phyloP scores from a whole-genome alignment of 2,888 invertebrate species.

The Buathra laborator region DNA sequence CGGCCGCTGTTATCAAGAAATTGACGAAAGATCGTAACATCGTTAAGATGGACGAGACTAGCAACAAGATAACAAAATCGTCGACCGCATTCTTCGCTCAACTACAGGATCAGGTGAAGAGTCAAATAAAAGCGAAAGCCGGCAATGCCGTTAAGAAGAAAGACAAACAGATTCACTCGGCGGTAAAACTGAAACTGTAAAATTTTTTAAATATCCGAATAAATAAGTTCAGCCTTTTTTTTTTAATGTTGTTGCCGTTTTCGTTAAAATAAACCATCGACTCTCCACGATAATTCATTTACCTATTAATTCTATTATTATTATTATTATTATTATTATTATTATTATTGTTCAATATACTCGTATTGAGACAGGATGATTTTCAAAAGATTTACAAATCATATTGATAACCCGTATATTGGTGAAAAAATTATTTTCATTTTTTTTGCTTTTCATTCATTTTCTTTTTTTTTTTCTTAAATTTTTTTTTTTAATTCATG shows the following conservation, averaged over 20 bases:
- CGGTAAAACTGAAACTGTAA: constrained; percentile 89
- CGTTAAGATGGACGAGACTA: constrained; percentile 85
- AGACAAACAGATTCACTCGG: constrained; percentile 84
- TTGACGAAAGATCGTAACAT: constrained; percentile 89
- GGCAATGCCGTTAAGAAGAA: constrained; percentile 76
- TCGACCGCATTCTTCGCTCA: constrained; percentile 95
- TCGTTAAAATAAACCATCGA: not conserved
- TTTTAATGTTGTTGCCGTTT: constrained; percentile 28
- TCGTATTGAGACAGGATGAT: constrained; percentile 22
- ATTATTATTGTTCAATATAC: constrained; percentile 16
- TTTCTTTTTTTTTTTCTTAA: constrained; percentile 52
- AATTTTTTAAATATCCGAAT: constrained; percentile 72
- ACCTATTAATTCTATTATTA: constrained; percentile 10
- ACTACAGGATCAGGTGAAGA: constrained; percentile 91
- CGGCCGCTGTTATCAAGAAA: constrained; percentile 88
- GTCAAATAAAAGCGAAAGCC: constrained; percentile 86
- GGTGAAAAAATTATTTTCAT: constrained; percentile 74
- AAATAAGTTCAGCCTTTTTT: constrained; percentile 50
- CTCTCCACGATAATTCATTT: constrained; percentile 20
- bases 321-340: constrained; percentile 15
- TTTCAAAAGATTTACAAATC: constrained; percentile 66
- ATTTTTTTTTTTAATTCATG: constrained; percentile 42
- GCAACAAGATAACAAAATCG: constrained; percentile 88
- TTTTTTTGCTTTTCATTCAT: constrained; percentile 14
- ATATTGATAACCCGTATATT: constrained; percentile 78